phyloP scores from a whole-genome alignment of 2,888 invertebrate species.

The Drosophila colorata region DNA sequence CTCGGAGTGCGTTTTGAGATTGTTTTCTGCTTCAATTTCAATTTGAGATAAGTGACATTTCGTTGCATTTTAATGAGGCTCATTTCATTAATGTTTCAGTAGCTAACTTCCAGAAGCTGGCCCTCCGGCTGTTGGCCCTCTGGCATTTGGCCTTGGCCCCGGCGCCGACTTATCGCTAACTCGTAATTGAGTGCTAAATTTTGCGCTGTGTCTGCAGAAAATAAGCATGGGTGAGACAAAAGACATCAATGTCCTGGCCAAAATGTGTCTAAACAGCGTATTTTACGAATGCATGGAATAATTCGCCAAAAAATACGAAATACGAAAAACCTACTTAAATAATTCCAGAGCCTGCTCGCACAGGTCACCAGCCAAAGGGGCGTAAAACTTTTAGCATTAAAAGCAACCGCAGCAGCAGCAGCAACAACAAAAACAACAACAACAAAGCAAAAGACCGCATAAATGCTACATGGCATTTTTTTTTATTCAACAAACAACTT shows the following conservation, averaged over 20 bases:
- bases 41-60: slow-evolving; percentile 81
- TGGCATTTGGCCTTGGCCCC: slow-evolving; percentile 27
- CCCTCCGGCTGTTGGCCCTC: slow-evolving; percentile 4
- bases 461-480: slow-evolving; percentile 75
- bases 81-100: slow-evolving; percentile 62
- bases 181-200: slow-evolving; percentile 75
- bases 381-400: slow-evolving; percentile 68
- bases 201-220: slow-evolving; percentile 70
- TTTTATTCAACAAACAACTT: slow-evolving; percentile 62
- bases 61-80: slow-evolving; percentile 81
- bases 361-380: slow-evolving; percentile 52
- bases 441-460: slow-evolving; percentile 71
- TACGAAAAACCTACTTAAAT: slow-evolving; percentile 51
- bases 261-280: slow-evolving; percentile 71
- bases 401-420: slow-evolving; percentile 52
- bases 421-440: slow-evolving; percentile 31
- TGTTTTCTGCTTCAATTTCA: slow-evolving; percentile 74
- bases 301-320: slow-evolving; percentile 37
- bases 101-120: background rate
- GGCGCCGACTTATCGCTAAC: slow-evolving; percentile 61
- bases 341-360: slow-evolving; percentile 70
- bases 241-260: slow-evolving; percentile 41
- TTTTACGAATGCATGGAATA: slow-evolving; percentile 80
- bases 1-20: slow-evolving; percentile 43
- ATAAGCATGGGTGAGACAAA: slow-evolving; percentile 31